Evolutionary conservation across 37 sponge, comb jelly and placozoan genomes (phyloP).

Genomic region (Mnemiopsis leidyi): DNA sequence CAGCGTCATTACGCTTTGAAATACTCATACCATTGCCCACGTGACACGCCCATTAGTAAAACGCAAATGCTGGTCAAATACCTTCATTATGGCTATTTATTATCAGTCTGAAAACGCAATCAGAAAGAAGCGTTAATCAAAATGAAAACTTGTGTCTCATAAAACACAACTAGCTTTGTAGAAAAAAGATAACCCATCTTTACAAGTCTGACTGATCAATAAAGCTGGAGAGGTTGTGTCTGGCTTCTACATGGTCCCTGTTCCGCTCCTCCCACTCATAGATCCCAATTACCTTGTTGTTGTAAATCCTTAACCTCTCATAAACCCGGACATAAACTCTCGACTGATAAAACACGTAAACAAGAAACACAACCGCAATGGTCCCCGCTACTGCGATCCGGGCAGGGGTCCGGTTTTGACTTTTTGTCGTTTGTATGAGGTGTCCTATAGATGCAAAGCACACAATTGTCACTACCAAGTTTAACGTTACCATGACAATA

Average conservation of each 20-base stretch:
- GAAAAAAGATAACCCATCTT: not conserved
- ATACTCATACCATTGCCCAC: too few relatives aligned
- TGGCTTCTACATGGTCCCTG: not conserved
- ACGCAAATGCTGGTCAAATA: too few relatives aligned
- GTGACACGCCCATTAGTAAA: too few relatives aligned
- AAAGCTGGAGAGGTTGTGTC: not conserved
- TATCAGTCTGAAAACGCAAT: too few relatives aligned
- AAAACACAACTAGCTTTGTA: not conserved
- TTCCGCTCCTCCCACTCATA: not conserved
- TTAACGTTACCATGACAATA: slow-evolving; percentile 12
- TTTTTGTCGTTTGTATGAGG: not conserved
- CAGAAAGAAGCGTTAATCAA: not conserved
- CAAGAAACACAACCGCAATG: not conserved
- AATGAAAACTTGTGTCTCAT: not conserved
- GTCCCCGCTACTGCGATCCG: not conserved
- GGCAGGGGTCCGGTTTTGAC: not conserved
- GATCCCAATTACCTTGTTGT: not conserved
- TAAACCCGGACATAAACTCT: not conserved
- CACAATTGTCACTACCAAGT: not conserved
- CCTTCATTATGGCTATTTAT: too few relatives aligned
- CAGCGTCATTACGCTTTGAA: too few relatives aligned
- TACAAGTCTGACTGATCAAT: slow-evolving; percentile 1
- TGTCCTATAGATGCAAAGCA: not conserved
- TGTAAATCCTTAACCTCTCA: slow-evolving; percentile 41
- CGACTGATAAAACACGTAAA: not conserved